Evolutionary conservation across 2,797 vertebrate species (phyloP), one percentile per base, ranked within the genome.

Genomic region (Choloepus didactylus): DNA sequence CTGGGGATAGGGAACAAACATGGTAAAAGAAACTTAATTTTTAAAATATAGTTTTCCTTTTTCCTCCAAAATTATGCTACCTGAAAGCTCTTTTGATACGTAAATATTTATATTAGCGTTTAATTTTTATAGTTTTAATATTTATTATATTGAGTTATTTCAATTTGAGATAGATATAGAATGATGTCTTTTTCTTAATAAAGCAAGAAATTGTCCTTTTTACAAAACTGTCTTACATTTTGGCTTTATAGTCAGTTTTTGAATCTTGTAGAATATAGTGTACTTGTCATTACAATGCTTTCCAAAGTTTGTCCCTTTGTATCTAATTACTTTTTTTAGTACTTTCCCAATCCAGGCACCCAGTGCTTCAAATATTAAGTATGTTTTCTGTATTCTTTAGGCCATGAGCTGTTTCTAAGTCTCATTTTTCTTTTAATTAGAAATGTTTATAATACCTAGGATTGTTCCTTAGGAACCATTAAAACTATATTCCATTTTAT

Each of bases 401-500:
- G 25, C 16, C 51, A 35, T 27, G 7, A 93, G 41, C 12, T 83
- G 2, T 83, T 87, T 70, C 14, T 46, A 69, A 69, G 49, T 85
- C 41, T 81, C 15, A 75, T 31, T 87, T 96, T 87, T 41, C 15
- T 15, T 64, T 95, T 92, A 91, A 60, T 92, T 92, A 88, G 60
- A 87, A 84, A n/a, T 90, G 41, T 92, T 91, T 81, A 23, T 79
- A 73, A 56, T 77, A 85, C 29, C 79, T 96, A 73, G 59, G 27
- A 62, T 87, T 89, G 79, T 91, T 89, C 41, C 85, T 16, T 59
- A 84, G 54, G 21, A 82, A 60, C 54, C 93, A 38, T 89, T 93
- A 89, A 93, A 94, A 70, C 84, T 84, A n/a, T 81, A 64, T 93
- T 80, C n/a, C 38, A 88, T 62, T 64, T 88, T 92, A 44, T 31